Percentiles rank a stretch among this genome's conserved stretches.
These are phyloP conservation scores for Psammodynastes pulverulentus DNA, from an alignment of 2,113 vertebrate species.

Conservation along the genomic window DNA sequence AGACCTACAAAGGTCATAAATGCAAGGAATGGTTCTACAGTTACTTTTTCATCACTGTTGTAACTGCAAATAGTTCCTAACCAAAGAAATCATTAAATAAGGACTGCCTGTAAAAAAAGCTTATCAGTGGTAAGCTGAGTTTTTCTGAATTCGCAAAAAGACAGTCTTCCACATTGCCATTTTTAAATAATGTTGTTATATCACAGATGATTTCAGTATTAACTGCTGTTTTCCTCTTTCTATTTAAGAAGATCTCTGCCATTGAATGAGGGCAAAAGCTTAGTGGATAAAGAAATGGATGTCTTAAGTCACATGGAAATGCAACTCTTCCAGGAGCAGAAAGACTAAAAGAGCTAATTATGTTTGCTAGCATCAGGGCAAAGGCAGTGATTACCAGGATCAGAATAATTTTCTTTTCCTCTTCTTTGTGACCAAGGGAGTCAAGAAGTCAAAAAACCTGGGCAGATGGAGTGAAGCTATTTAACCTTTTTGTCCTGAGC, in stretches of 20 bases:
- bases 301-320: slow-evolving; percentile 25
- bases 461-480: slow-evolving; percentile 31
- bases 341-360: slow-evolving; percentile 53
- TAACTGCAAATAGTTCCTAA: neutral
- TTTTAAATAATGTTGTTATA: neutral
- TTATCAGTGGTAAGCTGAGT: fast-evolving
- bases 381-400: neutral
- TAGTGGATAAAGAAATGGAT: slow-evolving; percentile 20
- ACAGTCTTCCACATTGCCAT: neutral
- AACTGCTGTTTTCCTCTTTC: neutral
- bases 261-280: slow-evolving; percentile 23
- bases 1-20: neutral
- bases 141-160: neutral
- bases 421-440: neutral
- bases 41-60: neutral
- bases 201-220: neutral
- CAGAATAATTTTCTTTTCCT: neutral
- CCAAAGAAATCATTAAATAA: neutral
- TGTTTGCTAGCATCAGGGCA: slow-evolving; percentile 38
- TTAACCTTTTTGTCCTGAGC: neutral
- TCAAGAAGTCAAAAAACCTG: slow-evolving; percentile 23
- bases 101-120: neutral
- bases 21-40: neutral
- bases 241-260: neutral
- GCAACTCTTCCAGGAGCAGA: neutral